Percentiles rank a stretch among this genome's conserved stretches.
phyloP scores from a whole-genome alignment of 2,113 vertebrate species.

The Neogale vison region DNA sequence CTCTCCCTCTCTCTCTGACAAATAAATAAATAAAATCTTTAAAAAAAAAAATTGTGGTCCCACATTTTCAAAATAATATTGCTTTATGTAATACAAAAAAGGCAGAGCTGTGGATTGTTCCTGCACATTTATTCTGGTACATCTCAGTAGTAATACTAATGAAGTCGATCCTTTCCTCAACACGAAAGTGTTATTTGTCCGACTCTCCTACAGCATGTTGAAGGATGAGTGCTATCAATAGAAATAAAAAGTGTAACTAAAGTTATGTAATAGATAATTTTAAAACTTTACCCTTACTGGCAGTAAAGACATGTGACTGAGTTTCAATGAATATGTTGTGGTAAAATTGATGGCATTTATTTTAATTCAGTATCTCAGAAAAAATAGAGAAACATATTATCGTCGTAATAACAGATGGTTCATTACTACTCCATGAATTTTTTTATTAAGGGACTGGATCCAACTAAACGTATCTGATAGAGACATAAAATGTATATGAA shows the following conservation, averaged over 20 bases:
- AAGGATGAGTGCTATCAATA: constrained; percentile 41
- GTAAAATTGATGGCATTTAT: constrained; percentile 57
- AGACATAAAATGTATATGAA: background rate
- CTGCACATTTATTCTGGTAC: background rate
- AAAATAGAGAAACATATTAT: constrained; percentile 20
- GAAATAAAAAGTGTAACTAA: constrained; percentile 53
- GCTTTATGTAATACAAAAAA: background rate
- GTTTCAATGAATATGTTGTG: constrained; percentile 22
- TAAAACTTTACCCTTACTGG: background rate
- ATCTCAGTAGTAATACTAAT: constrained; percentile 1
- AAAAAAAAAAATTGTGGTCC: background rate
- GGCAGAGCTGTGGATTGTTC: background rate
- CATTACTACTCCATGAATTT: constrained; percentile 55
- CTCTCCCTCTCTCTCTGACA: no score
- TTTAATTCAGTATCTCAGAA: constrained; percentile 69
- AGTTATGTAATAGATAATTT: background rate
- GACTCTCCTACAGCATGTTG: background rate
- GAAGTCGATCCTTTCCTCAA: background rate
- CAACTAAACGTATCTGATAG: constrained; percentile 44
- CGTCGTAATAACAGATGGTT: constrained; percentile 50
- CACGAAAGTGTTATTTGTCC: constrained; percentile 6
- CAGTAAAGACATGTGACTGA: constrained; percentile 28
- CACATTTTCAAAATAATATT: constrained; percentile 6
- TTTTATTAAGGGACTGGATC: constrained; percentile 47
- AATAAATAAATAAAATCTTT: no score